Evolutionary conservation across 2,113 vertebrate genomes (phyloP), one percentile per base, ranked within the genome.

Genomic region (Etia nguti): DNA sequence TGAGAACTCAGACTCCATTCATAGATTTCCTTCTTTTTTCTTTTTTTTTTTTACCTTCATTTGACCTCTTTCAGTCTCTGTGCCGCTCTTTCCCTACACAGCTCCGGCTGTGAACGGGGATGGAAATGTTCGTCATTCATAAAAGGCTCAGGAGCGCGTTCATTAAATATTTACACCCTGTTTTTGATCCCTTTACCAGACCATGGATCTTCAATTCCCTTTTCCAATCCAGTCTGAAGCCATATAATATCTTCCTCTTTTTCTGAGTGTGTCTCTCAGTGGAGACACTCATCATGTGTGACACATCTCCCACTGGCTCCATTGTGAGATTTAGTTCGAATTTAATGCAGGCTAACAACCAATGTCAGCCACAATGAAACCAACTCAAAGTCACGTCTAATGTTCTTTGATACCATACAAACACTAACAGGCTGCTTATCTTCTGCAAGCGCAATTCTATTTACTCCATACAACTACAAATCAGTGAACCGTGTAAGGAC

Each of bases 1-100:
- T 46, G 86, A 88, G 57, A 68, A 83, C 84, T 87, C 70, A 89
- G 85, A 82, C 88, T 90, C 91, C 96, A 95, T 96, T 96, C 95
- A 96, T 91, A 88, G 91, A 91, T 89, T 83, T 46, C 22, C 70
- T 31, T 89, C 81, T 79, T 80, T 83, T 34, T 7, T 38, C 9
- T 13, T 38, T 77, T 43, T 73, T 46, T 48, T 65, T 75, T 75
- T 83, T 80, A 84, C 91, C 86, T 87, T 83, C 48, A 36, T 34
- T 31, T 54, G 36, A 84, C 79, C 90, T 83, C 59, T 79, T 86
- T 80, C 29, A 18, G 57, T 80, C 60, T 41, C 50, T 70, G 62
- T 82, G 43, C 77, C 79, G 7, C 65, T 54, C 60, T 77, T 31
- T 52, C 26, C 81, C 31, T 87, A 31, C 68, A 59, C 54, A 60